Conservation (phyloP, 2,888 invertebrate species). For the Nomada ferruginata region DNA sequence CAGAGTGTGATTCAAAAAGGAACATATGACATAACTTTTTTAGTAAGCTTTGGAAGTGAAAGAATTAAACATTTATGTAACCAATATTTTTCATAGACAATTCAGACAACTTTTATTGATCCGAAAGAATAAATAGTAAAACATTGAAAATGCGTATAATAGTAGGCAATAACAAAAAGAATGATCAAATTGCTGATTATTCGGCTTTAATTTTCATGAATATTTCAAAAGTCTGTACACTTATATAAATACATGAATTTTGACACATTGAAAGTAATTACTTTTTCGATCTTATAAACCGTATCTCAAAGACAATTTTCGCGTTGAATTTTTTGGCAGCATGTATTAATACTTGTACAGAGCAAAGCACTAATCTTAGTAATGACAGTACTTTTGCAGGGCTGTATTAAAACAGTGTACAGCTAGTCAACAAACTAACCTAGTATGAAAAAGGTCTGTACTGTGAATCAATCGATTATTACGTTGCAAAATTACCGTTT, state of each 20-base stretch:
- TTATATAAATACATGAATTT: background rate
- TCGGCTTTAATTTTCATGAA: background rate
- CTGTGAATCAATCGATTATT: background rate
- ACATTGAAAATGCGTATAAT: background rate
- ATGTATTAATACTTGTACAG: background rate
- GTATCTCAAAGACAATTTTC: background rate
- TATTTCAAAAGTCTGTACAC: background rate
- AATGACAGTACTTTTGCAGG: slow-evolving; percentile 7
- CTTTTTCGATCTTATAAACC: background rate
- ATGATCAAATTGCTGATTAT: background rate
- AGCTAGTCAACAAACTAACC: slow-evolving; percentile 34
- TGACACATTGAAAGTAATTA: background rate
- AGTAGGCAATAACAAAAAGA: background rate
- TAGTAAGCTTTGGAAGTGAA: background rate
- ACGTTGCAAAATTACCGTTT: background rate
- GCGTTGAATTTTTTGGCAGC: background rate
- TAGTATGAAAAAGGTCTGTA: background rate
- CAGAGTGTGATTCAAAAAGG: too few relatives aligned
- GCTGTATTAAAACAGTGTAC: background rate
- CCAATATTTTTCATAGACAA: background rate
- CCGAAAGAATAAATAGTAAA: too few relatives aligned
- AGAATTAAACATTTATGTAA: background rate
- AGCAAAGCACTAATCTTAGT: background rate
- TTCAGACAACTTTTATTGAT: too few relatives aligned
- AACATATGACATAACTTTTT: background rate